Evolutionary conservation across 1,140 invertebrate species (phyloP), one percentile per base, ranked within the genome.

Genomic region (Zophobas morio): DNA sequence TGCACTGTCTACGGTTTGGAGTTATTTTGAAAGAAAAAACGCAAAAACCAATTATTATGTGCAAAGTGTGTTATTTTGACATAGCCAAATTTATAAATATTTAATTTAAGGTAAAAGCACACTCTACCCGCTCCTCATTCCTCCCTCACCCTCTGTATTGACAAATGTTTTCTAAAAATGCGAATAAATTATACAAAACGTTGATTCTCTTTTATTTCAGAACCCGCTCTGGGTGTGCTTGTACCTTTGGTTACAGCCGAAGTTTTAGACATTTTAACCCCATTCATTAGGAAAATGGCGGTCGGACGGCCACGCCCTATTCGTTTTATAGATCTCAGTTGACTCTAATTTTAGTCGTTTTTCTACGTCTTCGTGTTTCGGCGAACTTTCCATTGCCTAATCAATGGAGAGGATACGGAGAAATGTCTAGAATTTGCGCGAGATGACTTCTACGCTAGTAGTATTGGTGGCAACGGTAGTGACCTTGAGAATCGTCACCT

Each of bases 401-500:
- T 63, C 39, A 36, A 32, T 42, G 60, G 60, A 72, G 70, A 78
- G 37, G 71, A 78, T 57, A 47, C 49, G 4, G 56, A 75, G 72
- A 78, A 54, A 78, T 72, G 77, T 78, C 77, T 77, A 54, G 35
- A 78, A 49, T 78, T 81, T 81, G 72, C 20, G 42, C n/a, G n/a
- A n/a, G 33, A 77, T 76, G 80, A 80, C 81, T 82, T 82, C 80
- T 82, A 80, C 81, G 75, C 80, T 82, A 82, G 81, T 78, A 79
- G 79, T 79, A 81, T 81, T 81, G 54, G 42, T 37, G 53, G 51
- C 63, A 36, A 72, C 49, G 46, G 42, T 73, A 60, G 57, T 72
- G 57, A 42, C 36, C 34, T 57, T 63, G 42, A 60, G 71, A 6
- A 53, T 36, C 56, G 51, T 56, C 40, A 39, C 47, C 20, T 20